Evolutionary conservation across 2,888 invertebrate species (phyloP).

Genomic region (Drosophila mimica): DNA sequence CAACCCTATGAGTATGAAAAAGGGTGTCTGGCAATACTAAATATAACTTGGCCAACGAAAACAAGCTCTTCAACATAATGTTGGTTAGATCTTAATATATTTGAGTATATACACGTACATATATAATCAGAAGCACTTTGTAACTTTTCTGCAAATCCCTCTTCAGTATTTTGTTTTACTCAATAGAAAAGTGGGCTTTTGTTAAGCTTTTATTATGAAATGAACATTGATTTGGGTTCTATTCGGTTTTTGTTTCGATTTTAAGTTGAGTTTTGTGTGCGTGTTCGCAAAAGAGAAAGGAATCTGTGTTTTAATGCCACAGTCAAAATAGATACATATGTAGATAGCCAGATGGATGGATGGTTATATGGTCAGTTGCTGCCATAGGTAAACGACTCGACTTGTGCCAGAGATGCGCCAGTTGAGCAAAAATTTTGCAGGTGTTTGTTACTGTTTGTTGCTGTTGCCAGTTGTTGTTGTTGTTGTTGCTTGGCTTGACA

Average conservation of each 20-base stretch:
- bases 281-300: conserved; percentile 57
- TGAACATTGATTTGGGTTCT: background rate
- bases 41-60: background rate
- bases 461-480: conserved; percentile 23
- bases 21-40: too few species aligned
- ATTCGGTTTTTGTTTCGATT: conserved; percentile 2
- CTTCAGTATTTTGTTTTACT: background rate
- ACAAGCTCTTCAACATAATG: background rate
- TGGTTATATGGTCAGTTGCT: conserved; percentile 24
- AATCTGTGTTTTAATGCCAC: conserved; percentile 24
- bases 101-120: background rate
- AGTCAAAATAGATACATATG: conserved; percentile 45
- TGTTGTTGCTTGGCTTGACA: conserved; percentile 50
- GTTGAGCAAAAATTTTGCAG: conserved; percentile 33
- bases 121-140: background rate
- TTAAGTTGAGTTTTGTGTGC: conserved; percentile 9
- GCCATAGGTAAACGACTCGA: conserved; percentile 21
- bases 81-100: background rate
- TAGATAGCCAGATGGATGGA: conserved; percentile 33
- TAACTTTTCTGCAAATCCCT: background rate
- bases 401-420: conserved; percentile 33
- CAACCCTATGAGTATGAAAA: background rate
- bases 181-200: background rate
- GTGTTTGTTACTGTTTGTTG: conserved; percentile 43
- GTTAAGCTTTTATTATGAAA: conserved; percentile 5